Evolutionary conservation across 2,888 invertebrate genomes (phyloP), one percentile per base, ranked within the genome.

Genomic region (Gonocerus acuteangulatus): DNA sequence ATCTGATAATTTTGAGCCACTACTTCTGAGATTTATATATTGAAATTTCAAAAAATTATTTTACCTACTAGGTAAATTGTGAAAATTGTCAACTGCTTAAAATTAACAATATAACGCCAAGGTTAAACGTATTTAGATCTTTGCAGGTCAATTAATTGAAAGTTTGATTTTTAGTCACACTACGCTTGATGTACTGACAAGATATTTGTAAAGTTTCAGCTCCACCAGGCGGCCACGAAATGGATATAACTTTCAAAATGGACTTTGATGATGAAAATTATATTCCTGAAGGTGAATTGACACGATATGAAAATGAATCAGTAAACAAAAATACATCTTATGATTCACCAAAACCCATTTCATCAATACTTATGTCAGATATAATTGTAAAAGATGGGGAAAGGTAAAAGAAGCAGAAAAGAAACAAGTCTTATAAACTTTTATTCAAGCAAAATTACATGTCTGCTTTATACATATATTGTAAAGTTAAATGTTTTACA

Each of bases 261-360:
- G 57, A 64, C 9, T 51, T 64, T 1, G 42, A 52, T 16, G 48
- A 60, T 44, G 60, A 34, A 23, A 23, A 56, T 27, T 54, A 62
- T 3, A 19, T 22, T 18, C 39, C 4, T 9, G 49, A 45, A 18
- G 34, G 34, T 19, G 39, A 60, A 32, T 45, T n/a, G n/a, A 58
- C 21, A 23, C 49, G 39, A 44, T 61, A 64, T 18, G 61, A 64
- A 51, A 61, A 61, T 51, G 49, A 64, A 32, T 45, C 48, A 19
- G 56, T 64, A 2, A 44, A 51, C 22, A 58, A 61, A 16, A 58
- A 58, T 36, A 58, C 61, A 7, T 52, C 63, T 6, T 64, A 64
- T 42, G 63, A 64, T 49, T 52, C 42, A 4, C 63, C 63, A 21
- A 57, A 57, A 32, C 57, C 57, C n/a, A 34, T 47, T 27, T 27